A percentile compares a stretch with the other conserved stretches of the same genome.
These are phyloP conservation scores for Suncus etruscus DNA, from an alignment of 2,113 vertebrate genomes.

Conservation along the genomic window DNA sequence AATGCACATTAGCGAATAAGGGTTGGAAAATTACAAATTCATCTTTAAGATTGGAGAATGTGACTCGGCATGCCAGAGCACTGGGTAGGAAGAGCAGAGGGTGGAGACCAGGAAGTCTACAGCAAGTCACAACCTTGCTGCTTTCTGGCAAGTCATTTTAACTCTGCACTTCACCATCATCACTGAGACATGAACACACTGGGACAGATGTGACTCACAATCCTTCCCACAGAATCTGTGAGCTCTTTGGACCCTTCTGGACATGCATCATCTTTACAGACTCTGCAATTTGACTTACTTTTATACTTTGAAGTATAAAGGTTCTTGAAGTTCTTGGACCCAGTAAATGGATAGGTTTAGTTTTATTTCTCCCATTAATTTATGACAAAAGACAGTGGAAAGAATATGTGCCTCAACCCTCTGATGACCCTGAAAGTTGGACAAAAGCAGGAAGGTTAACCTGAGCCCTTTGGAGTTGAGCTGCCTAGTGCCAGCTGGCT, in stretches of 20 bases:
- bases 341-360: slow-evolving; percentile 7
- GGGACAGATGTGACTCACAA: background rate
- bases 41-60: background rate
- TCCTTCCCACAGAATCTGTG: background rate
- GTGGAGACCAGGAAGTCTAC: background rate
- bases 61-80: background rate
- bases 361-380: slow-evolving; percentile 10
- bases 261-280: background rate
- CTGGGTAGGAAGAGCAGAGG: background rate
- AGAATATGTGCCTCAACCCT: background rate
- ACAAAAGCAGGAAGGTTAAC: background rate
- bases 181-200: background rate
- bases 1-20: slow-evolving; percentile 1
- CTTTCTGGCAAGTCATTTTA: slow-evolving; percentile 4
- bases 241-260: background rate
- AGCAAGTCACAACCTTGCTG: background rate
- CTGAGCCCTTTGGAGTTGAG: background rate
- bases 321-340: background rate
- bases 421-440: slow-evolving; percentile 8
- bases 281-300: too few species aligned
- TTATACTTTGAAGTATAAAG: background rate
- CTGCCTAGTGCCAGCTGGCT: background rate
- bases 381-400: background rate
- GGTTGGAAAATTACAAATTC: slow-evolving; percentile 25
- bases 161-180: too few species aligned